These are phyloP conservation scores for Litoditis marina DNA, from an alignment of 2,888 invertebrate genomes.

Conservation along the genomic window DNA sequence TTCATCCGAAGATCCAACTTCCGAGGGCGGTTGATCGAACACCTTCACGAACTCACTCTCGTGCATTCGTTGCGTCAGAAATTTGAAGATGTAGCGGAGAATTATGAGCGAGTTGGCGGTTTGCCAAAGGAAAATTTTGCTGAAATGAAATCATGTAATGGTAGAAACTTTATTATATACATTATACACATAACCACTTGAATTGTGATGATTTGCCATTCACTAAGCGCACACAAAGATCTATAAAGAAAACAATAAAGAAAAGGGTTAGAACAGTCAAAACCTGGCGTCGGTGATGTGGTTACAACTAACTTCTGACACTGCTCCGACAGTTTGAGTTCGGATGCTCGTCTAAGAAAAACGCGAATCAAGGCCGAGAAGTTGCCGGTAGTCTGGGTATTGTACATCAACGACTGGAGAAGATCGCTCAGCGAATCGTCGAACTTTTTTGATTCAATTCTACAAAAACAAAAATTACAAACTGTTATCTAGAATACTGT, in stretches of 20 bases:
- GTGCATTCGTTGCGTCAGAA: constrained; percentile 82
- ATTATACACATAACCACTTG: no score
- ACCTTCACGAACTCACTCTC: constrained; percentile 76
- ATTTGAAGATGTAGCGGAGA: constrained; percentile 77
- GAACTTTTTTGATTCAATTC: constrained; percentile 63
- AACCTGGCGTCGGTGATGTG: background rate
- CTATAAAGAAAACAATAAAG: no score
- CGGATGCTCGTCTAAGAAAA: constrained; percentile 78
- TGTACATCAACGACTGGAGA: constrained; percentile 73
- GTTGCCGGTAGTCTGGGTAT: constrained; percentile 85
- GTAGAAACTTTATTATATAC: no score
- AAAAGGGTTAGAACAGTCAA: no score
- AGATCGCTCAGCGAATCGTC: constrained; percentile 77
- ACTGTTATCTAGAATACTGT: no score
- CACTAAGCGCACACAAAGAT: no score
- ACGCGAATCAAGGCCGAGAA: constrained; percentile 82
- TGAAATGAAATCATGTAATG: constrained; percentile 61
- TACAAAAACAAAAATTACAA: constrained; percentile 1
- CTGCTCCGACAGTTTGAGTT: constrained; percentile 79
- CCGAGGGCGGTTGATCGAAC: constrained; percentile 19
- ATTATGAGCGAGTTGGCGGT: constrained; percentile 88
- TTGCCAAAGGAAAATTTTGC: constrained; percentile 83
- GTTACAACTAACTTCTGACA: constrained; percentile 77
- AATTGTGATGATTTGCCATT: no score
- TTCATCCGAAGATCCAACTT: constrained; percentile 8